Base-by-base conservation (phyloP, 2,113 vertebrate genomes). In the Pungitius pungitius region DNA sequence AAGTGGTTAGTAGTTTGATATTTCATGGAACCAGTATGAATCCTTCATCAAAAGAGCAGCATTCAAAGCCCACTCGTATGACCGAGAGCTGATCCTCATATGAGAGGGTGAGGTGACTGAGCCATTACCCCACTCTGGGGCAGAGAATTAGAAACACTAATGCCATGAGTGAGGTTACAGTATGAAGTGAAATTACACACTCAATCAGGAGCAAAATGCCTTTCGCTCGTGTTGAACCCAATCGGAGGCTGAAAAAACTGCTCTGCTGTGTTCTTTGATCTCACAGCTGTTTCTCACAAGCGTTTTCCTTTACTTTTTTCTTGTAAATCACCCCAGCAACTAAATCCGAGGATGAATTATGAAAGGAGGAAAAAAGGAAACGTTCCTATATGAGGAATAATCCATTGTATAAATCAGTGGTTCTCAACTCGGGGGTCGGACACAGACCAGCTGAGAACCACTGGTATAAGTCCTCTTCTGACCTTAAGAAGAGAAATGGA, bases 1-100 rank as follows among this genome's bases (percentile, higher is more conserved):
- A 35, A 35, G 33, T 47, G 57, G 51, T 56, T 56, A 49, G 35
- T 26, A 56, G 77, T 72, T 66, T 63, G 57, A 79, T 77, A 82
- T 82, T 70, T 81, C 55, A 70, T 69, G 58, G 63, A 68, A 27
- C 30, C 42, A 64, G 18, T 35, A 81, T 86, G 59, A 89, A 87
- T 81, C 49, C 85, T 90, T 90, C 65, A 87, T 87, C 77, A 85
- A 87, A 47, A 55, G 24, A 37, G 56, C 57, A 70, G 9, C 24
- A 71, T 80, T 84, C 86, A 88, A 88, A 88, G 69, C 30, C 33
- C 65, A 54, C 55, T 73, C 52, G 22, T 55, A 27, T 42, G 49
- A 52, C 64, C 35, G 59, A 59, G 39, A 65, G 57, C 52, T 63
- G 64, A 67, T 61, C 7, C 51, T 57, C 22, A 68, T 59, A 63